These are phyloP conservation scores for Syritta pipiens DNA, from an alignment of 2,888 invertebrate species.

Conservation along the genomic window DNA sequence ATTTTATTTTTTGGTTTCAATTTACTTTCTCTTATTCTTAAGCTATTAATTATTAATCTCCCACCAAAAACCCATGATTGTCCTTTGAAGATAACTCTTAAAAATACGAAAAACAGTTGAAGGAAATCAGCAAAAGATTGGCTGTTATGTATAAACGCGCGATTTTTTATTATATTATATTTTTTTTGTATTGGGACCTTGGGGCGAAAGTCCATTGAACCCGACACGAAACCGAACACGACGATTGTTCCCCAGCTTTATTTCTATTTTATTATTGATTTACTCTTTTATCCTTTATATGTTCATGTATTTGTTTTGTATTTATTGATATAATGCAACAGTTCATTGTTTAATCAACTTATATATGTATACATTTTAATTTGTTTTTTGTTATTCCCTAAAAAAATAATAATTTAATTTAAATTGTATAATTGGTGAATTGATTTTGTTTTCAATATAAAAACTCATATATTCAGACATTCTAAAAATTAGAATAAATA, in stretches of 20 bases:
- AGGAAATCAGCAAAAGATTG: conserved; percentile 20
- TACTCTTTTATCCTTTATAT: conserved; percentile 63
- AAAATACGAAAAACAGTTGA: neutral
- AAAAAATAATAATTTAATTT: conserved; percentile 60
- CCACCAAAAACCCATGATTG: conserved; percentile 1
- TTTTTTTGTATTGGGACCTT: conserved; percentile 73
- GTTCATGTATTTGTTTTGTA: conserved; percentile 59
- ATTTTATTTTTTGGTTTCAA: conserved; percentile 47
- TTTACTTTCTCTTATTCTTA: conserved; percentile 28
- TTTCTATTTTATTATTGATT: conserved; percentile 67
- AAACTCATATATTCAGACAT: conserved; percentile 56
- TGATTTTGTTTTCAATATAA: conserved; percentile 61
- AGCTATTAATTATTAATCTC: conserved; percentile 35
- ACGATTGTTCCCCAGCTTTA: conserved; percentile 72
- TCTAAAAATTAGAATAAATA: conserved; percentile 62
- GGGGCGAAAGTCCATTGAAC: conserved; percentile 78
- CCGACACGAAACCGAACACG: conserved; percentile 74
- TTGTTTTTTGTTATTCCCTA: conserved; percentile 53
- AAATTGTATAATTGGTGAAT: conserved; percentile 48
- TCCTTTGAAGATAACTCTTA: conserved; percentile 31
- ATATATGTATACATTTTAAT: conserved; percentile 49
- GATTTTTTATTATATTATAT: conserved; percentile 36
- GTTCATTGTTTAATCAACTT: conserved; percentile 39
- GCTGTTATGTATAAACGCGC: conserved; percentile 47
- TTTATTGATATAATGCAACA: conserved; percentile 61